These are phyloP conservation scores for Drosophila imparisetae DNA, from an alignment of 2,888 invertebrate species.

Conservation along the genomic window DNA sequence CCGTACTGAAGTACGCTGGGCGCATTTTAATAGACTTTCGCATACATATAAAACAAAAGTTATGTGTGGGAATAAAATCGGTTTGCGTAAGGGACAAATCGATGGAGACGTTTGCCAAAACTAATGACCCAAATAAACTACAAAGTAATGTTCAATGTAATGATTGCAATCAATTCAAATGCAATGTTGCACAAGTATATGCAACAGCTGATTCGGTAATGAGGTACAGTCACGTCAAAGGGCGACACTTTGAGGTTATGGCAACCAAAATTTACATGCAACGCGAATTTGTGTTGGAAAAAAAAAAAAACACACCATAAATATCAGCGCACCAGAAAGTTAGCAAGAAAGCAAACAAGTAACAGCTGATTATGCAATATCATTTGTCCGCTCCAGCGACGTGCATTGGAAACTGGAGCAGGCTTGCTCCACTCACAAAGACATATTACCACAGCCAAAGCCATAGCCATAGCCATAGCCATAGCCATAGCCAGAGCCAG, in stretches of 20 bases:
- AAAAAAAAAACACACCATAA: constrained; percentile 37
- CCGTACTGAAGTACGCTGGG: constrained; percentile 46
- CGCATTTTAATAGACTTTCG: constrained; percentile 64
- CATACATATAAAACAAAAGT: constrained; percentile 39
- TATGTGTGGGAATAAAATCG: constrained; percentile 60
- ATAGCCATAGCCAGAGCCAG: constrained; percentile 2
- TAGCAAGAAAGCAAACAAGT: constrained; percentile 57
- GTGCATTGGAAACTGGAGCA: constrained; percentile 74
- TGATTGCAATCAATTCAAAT: constrained; percentile 47
- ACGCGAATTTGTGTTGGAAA: constrained; percentile 38
- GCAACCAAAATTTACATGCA: constrained; percentile 64
- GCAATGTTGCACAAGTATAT: constrained; percentile 37
- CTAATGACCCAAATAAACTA: constrained; percentile 30
- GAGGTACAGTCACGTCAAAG: constrained; percentile 69
- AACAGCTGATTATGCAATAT: constrained; percentile 73
- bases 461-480: constrained; percentile 1
- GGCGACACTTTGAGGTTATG: constrained; percentile 55
- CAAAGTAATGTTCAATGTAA: background rate
- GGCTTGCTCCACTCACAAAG: constrained; percentile 15
- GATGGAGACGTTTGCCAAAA: constrained; percentile 19
- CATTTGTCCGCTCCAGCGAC: constrained; percentile 65
- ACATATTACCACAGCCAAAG: constrained; percentile 17
- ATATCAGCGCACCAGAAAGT: constrained; percentile 27
- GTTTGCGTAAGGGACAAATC: constrained; percentile 40
- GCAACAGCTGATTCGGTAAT: constrained; percentile 64